Evolutionary conservation across 2,113 vertebrate species (phyloP), one percentile per base, ranked within the genome.

Genomic region (Nerophis ophidion): DNA sequence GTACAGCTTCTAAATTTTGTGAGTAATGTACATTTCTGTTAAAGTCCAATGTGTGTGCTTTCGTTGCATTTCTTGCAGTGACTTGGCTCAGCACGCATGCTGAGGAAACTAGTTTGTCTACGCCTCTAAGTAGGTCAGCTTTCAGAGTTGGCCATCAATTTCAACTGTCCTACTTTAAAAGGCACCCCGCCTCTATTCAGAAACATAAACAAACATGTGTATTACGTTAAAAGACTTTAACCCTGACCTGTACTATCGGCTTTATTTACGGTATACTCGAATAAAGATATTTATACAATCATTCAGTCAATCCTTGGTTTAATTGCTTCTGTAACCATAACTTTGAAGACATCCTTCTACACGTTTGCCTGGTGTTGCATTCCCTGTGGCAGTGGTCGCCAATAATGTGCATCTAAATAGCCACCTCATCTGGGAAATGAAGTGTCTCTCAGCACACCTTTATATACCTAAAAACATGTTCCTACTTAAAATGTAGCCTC

Each of bases 81-180:
- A 81, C 72, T 75, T 66, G 72, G 74, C 84, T 83, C 84, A 77
- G 82, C 76, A 61, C 68, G 81, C 64, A 71, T 61, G 79, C 77
- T 80, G 81, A 71, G 76, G 80, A 74, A 86, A 88, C 82, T 80
- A 86, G 83, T 89, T 85, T 83, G 81, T 88, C 78, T 88, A 76
- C 76, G 82, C 83, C 84, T 88, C 76, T 88, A 91, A 89, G 84
- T 91, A 90, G 90, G 89, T 91, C 90, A 91, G 83, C 84, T 75
- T 83, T 84, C 85, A 88, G 87, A 78, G 79, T 77, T 79, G 83
- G 88, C 87, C 84, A 90, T 90, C 89, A 85, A 91, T 90, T 90
- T 85, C 71, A 66, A 83, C 74, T 88, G 88, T 86, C 88, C 89
- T 89, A 91, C 83, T 89, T 89, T 86, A 77, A 83, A 70, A 81